Evolutionary conservation across 2,113 vertebrate species (phyloP).

Genomic region (Chionis minor): DNA sequence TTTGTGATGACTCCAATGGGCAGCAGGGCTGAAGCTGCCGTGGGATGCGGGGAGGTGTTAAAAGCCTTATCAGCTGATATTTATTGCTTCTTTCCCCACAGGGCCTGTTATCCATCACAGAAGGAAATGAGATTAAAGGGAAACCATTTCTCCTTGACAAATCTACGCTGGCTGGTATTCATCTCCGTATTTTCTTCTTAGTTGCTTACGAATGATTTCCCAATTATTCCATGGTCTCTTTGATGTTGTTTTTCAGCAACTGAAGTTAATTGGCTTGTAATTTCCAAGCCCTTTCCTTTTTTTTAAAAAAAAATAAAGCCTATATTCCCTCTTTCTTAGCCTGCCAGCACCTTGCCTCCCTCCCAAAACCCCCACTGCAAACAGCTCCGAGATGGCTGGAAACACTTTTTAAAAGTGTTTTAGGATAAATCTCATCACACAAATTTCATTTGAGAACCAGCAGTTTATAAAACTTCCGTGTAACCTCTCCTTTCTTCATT

Average conservation of each 20-base stretch:
- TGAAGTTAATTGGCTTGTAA: neutral
- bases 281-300: neutral
- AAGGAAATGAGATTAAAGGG: neutral
- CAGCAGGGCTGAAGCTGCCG: too few species aligned
- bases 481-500: neutral
- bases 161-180: neutral
- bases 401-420: neutral
- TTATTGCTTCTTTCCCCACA: neutral
- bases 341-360: neutral
- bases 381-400: neutral
- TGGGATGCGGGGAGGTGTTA: neutral
- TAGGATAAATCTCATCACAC: neutral
- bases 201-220: neutral
- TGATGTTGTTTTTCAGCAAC: neutral
- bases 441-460: neutral
- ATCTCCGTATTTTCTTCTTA: neutral
- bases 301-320: neutral
- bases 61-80: neutral
- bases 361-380: neutral
- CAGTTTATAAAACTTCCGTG: rapidly evolving
- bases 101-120: neutral
- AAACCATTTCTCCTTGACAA: neutral
- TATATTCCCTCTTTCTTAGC: neutral
- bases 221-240: neutral
- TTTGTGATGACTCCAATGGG: too few species aligned